Base-by-base conservation (phyloP, 2,113 vertebrate species). In the Stegastes partitus region DNA sequence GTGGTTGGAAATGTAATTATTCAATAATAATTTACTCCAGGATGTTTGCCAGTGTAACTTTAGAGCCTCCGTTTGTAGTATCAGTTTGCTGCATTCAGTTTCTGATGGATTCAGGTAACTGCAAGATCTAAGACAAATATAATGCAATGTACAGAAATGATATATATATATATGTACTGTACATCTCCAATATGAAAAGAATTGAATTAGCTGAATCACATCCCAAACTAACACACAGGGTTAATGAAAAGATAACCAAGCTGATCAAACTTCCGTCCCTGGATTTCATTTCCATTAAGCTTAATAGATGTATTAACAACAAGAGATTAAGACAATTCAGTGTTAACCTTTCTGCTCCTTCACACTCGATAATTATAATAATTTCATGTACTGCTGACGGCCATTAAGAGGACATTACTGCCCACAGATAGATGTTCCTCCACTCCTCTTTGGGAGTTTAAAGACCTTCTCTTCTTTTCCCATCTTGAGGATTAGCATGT, bases 401-500 rank as follows among this genome's bases (percentile, higher is more conserved):
- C 65, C 47, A 58, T 73, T 82, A 65, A 54, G 45, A 51, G 42
- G 23, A 81, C 51, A 49, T 28, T 15, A 64, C n/a, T 70, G 66
- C 56, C 25, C 50, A 45, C 37, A 49, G 49, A 57, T 56, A 47
- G 45, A 68, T 56, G 9, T 71, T 67, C 31, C 68, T 58, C 61
- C 57, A 31, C 62, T 70, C 74, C 23, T 74, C 51, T 53, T 16
- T 1, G 42, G 59, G 39, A 42, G 39, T 45, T 44, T 75, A 7
- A 73, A 83, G 53, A 50, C 58, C 26, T 31, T 37, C 37, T 64
- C 21, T 8, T 49, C 59, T 81, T 74, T 5, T 4, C 47, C 62
- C n/a, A 11, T 66, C 61, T 56, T 8, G 28, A 37, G 79, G 67
- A 87, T 90, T 84, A 83, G 63, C 68, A 87, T 87, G 67, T 72